Conservation (phyloP, 2,113 vertebrate genomes). For the Myiozetetes cayanensis region DNA sequence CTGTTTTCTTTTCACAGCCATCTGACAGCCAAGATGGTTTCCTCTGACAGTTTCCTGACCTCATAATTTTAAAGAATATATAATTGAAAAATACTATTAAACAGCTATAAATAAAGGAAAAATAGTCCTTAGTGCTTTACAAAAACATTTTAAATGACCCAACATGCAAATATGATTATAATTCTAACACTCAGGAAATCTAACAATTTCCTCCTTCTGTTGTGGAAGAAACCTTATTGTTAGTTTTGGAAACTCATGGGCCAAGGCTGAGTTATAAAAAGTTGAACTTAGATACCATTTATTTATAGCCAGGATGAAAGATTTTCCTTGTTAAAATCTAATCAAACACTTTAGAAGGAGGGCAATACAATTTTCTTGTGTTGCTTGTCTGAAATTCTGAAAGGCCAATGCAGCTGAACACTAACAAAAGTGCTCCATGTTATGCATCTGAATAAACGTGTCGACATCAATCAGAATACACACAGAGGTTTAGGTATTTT, state of each 20-base stretch:
- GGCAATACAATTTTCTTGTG: background rate
- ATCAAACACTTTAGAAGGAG: background rate
- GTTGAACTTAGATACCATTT: background rate
- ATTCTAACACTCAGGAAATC: background rate
- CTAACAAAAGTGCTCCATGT: background rate
- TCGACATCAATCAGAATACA: background rate
- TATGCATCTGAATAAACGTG: background rate
- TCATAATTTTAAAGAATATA: background rate
- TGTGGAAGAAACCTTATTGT: background rate
- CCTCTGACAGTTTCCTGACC: background rate
- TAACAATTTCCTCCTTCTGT: background rate
- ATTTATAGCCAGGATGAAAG: background rate
- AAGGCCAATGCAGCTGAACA: background rate
- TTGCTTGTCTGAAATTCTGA: background rate
- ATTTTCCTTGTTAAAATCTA: background rate
- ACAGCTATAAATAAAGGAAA: background rate
- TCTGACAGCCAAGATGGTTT: background rate
- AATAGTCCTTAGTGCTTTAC: background rate
- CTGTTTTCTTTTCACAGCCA: background rate
- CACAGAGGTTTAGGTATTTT: background rate
- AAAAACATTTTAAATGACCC: background rate
- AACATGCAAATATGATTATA: background rate
- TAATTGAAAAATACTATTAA: background rate
- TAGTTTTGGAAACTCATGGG: background rate
- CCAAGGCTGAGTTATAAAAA: background rate